Evolutionary conservation across 2,888 invertebrate species (phyloP), one percentile per base, ranked within the genome.

Genomic region (Tenthredo scrophulariae): DNA sequence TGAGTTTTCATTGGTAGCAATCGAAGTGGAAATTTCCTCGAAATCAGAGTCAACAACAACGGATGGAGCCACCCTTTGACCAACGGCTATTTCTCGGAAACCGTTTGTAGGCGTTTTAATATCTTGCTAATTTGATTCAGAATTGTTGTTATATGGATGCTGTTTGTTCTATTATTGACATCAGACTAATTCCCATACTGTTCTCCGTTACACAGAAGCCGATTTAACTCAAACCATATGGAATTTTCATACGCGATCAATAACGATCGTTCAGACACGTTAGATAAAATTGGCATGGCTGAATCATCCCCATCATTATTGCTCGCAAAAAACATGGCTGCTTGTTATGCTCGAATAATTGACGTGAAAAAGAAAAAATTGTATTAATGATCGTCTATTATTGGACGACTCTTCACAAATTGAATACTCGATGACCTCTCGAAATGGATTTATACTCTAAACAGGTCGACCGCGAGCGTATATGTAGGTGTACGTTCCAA

Each of bases 391-490:
- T 40, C 43, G 40, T 43, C 0, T 22, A 37, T 22, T 22, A 40
- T 72, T 72, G 22, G n/a, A 22, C 18, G 18, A 33, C 33, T 33
- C 33, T 67, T 18, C 67, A 33, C 33, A 22, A 74, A 74, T 74
- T 43, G 77, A 54, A 50, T 29, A 77, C 54, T 54, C 33, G 77
- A 77, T 77, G 54, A 29, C 26, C 29, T 33, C 33, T 46, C 22
- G 29, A 54, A 72, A 72, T 50, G 33, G 54, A 77, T 72, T 72
- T 43, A 72, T 43, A 72, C 40, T 43, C n/a, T 40, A 22, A 26
- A 43, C 22, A 18, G 43, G 22, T n/a, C 18, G 37, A 70, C n/a
- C n/a, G 22, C 13, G 0, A 40, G 37, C 22, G 40, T 40, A 9
- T 1, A 5, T 67, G 7, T 18, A 26, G 33, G 13, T 33, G 29